Percentiles rank a stretch among this genome's conserved stretches.
Evolutionary conservation across 2,113 vertebrate genomes (phyloP).

Genomic region (Balaenoptera acutorostrata): DNA sequence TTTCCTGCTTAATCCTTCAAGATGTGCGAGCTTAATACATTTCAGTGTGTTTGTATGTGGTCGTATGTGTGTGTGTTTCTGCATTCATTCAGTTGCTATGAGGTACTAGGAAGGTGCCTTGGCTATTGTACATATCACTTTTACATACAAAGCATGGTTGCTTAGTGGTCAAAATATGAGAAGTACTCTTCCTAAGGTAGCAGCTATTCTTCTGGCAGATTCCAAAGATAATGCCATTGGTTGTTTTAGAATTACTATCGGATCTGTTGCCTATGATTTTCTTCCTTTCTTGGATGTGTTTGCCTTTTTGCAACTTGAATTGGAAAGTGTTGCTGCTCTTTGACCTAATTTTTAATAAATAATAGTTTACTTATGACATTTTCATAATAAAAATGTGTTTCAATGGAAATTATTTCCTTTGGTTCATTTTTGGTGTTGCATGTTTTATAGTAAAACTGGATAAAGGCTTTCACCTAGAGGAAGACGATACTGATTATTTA

Average conservation of each 20-base stretch:
- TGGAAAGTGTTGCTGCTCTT: constrained; percentile 6
- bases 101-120: neutral
- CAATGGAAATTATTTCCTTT: neutral
- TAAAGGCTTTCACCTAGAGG: neutral
- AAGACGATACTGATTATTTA: neutral
- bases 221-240: neutral
- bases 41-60: neutral
- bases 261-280: neutral
- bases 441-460: neutral
- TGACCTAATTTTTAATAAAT: neutral
- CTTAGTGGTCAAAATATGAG: neutral
- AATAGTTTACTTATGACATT: neutral
- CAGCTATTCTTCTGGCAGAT: neutral
- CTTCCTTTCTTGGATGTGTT: neutral
- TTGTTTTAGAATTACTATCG: constrained; percentile 1
- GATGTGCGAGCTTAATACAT: neutral
- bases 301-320: neutral
- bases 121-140: neutral
- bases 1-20: neutral
- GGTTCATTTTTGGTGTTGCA: neutral
- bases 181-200: neutral
- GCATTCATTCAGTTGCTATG: neutral
- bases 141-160: neutral
- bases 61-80: neutral
- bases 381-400: constrained; percentile 30